Evolutionary conservation across 2,797 vertebrate genomes (phyloP), one percentile per base, ranked within the genome.

Genomic region (Podarcis siculus): DNA sequence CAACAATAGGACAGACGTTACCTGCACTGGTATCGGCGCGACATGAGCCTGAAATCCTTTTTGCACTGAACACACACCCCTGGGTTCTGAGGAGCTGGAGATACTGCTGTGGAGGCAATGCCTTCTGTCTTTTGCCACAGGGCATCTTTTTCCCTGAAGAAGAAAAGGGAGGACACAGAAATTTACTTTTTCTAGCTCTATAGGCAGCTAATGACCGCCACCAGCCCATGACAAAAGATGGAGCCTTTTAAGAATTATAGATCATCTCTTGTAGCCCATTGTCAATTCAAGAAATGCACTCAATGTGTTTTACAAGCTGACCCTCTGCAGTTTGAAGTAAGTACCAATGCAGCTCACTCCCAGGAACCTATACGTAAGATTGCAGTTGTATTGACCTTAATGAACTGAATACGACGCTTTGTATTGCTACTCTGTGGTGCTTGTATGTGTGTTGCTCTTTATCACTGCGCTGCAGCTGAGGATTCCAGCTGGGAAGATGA

Each of bases 51-150:
- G 72, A 97, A 97, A 90, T 95, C 90, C 90, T 97, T 97, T 90
- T 3, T 88, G 75, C 97, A 97, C 88, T 86, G 55, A 35, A 72
- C 1, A 0, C 97, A 97, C n/a, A 94, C 39, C 7, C 93, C 93
- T 15, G 90, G 35, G 2, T 71, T 77, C 0, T 58, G 2, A 0
- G 94, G 80, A 0, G 9, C 75, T 0, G 86, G 27, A 2, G 86
- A 61, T 32, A 93, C 80, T 17, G 27, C 8, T 1, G 86, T 0
- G 0, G 86, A 87, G 2, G 95, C 85, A 1, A 96, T 95, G 80
- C 94, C 95, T 89, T 97, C 96, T 0, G 94, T 95, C 90, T 96
- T 96, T 92, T 97, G 96, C 97, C 97, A 97, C 80, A 97, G 91
- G 30, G 64, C 90, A 90, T 97, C 97, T 86, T 97, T 97, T 89